Conservation (phyloP, 2,888 invertebrate genomes). For the Drosophila lutescens region DNA sequence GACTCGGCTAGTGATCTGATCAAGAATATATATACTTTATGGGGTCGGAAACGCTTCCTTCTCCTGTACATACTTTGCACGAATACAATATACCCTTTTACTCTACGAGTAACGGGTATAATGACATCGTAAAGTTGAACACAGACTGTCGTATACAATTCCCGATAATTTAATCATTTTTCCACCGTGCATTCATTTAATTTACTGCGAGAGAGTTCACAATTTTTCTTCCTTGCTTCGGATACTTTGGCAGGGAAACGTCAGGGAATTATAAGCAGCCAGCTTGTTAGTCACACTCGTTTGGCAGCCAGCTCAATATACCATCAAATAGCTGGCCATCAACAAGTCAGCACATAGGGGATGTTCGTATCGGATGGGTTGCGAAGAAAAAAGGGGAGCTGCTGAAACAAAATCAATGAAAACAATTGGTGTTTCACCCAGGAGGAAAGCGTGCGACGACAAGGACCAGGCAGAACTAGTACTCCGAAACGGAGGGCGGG, state of each 20-base stretch:
- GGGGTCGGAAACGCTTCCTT: too few relatives aligned
- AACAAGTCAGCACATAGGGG: slow-evolving; percentile 42
- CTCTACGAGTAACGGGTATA: too few relatives aligned
- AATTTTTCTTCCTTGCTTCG: slow-evolving; percentile 2
- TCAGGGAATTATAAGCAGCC: slow-evolving; percentile 39
- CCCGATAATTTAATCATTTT: not conserved
- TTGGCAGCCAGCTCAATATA: slow-evolving; percentile 33
- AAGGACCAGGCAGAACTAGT: slow-evolving; percentile 15
- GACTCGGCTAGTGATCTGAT: too few relatives aligned
- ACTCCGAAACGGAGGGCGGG: slow-evolving; percentile 1
- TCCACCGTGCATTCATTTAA: slow-evolving; percentile 1
- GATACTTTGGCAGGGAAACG: slow-evolving; percentile 2
- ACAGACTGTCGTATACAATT: not conserved
- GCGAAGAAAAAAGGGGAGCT: slow-evolving; percentile 15
- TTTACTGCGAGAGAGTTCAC: slow-evolving; percentile 7
- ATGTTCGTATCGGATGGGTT: not conserved
- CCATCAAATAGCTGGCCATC: slow-evolving; percentile 42
- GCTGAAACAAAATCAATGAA: slow-evolving; percentile 64
- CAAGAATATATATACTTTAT: too few relatives aligned
- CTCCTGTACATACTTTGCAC: too few relatives aligned
- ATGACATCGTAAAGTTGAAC: too few relatives aligned
- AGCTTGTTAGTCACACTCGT: slow-evolving; percentile 31
- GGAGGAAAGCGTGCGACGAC: slow-evolving; percentile 42
- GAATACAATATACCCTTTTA: too few relatives aligned
- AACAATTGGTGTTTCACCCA: slow-evolving; percentile 64